Evolutionary conservation across 2,888 invertebrate species (phyloP).

Genomic region (Sympetrum striolatum): DNA sequence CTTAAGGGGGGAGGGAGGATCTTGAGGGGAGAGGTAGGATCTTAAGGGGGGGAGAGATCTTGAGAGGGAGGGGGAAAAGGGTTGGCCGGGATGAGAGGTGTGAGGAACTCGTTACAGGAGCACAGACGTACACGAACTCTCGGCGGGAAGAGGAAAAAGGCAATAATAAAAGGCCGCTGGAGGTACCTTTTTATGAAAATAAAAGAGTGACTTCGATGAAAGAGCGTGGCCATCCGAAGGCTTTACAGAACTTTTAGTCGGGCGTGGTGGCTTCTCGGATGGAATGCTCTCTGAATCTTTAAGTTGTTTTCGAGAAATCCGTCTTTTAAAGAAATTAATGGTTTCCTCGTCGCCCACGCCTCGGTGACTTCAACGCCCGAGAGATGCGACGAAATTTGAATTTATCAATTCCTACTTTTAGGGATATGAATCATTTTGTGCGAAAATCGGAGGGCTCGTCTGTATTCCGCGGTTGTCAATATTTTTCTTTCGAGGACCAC

Average conservation of each 20-base stretch:
- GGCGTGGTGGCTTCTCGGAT: not conserved
- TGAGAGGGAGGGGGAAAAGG: not conserved
- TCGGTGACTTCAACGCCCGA: slow-evolving; percentile 10
- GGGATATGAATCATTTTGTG: not conserved
- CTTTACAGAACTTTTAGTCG: not conserved
- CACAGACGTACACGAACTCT: not conserved
- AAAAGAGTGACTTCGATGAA: not conserved
- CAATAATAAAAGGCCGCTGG: no score
- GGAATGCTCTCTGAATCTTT: slow-evolving; percentile 8
- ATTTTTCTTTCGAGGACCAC: no score
- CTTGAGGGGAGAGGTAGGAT: not conserved
- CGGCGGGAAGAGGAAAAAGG: not conserved
- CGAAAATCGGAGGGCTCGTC: not conserved
- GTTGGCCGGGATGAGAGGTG: not conserved
- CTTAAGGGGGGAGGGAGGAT: not conserved
- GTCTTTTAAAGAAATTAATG: not conserved
- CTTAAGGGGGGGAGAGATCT: no score
- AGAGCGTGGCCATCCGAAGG: not conserved
- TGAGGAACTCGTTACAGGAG: slow-evolving; percentile 28
- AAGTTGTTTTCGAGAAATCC: not conserved
- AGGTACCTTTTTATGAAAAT: no score
- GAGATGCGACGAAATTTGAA: not conserved
- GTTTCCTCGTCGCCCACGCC: not conserved
- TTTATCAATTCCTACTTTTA: not conserved
- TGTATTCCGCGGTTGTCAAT: no score